Percentiles rank a stretch among this genome's conserved stretches.
Conservation (phyloP, 2,113 vertebrate genomes). For the Sprattus sprattus region DNA sequence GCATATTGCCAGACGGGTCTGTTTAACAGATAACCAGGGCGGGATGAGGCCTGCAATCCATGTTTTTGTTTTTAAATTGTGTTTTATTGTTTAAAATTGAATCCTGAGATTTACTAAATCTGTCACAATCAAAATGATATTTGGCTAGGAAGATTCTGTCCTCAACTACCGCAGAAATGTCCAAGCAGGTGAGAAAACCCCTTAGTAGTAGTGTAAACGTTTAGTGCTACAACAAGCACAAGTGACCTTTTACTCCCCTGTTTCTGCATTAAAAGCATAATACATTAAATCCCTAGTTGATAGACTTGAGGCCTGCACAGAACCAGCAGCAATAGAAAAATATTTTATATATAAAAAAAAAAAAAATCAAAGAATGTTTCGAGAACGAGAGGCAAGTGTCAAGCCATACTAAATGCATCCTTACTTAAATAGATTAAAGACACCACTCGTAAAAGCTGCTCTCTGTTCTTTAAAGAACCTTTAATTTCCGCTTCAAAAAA, state of each 20-base stretch:
- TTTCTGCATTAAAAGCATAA: too few species aligned
- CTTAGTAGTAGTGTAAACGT: not conserved
- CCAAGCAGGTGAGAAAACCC: not conserved
- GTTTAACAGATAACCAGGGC: too few species aligned
- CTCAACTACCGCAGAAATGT: not conserved
- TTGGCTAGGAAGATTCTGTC: not conserved
- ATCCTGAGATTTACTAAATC: too few species aligned
- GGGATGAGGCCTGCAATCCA: too few species aligned
- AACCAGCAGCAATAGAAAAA: not conserved
- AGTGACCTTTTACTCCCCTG: not conserved
- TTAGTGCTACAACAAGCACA: not conserved
- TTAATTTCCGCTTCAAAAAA: constrained; percentile 72
- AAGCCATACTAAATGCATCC: constrained; percentile 50
- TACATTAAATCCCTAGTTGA: not conserved
- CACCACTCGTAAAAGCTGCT: constrained; percentile 65
- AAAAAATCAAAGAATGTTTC: not conserved
- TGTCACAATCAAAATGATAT: not conserved
- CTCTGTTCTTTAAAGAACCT: constrained; percentile 48
- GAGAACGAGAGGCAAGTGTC: constrained; percentile 25
- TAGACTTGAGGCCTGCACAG: not conserved
- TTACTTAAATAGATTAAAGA: constrained; percentile 75
- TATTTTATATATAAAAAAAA: not conserved
- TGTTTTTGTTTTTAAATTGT: too few species aligned
- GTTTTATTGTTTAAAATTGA: not conserved
- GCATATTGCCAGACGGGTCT: too few species aligned